Evolutionary conservation across 1,140 invertebrate species (phyloP).

Genomic region (Philotrypesis tridentata): DNA sequence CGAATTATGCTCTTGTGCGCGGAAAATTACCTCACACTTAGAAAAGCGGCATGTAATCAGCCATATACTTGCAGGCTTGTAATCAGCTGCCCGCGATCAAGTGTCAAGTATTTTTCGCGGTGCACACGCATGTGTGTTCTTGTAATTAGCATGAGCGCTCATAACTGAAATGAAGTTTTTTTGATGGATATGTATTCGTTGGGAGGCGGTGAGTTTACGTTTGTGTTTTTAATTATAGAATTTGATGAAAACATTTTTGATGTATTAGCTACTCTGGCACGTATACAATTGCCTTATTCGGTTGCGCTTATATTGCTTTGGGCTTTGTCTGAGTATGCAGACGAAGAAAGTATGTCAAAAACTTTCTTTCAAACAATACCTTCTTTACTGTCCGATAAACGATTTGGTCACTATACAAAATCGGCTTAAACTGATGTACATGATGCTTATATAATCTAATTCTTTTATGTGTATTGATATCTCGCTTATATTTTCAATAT

Average conservation of each 20-base stretch:
- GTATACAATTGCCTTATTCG: too few relatives aligned
- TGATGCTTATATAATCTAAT: too few relatives aligned
- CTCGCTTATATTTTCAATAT: too few relatives aligned
- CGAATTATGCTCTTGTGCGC: conserved; percentile 35
- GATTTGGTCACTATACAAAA: background rate
- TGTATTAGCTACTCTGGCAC: too few relatives aligned
- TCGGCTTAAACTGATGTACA: too few relatives aligned
- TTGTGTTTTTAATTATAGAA: too few relatives aligned
- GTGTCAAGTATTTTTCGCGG: conserved; percentile 7
- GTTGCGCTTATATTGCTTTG: too few relatives aligned
- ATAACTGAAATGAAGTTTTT: background rate
- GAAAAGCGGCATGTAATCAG: conserved; percentile 21
- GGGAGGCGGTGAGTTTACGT: too few relatives aligned
- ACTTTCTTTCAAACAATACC: background rate
- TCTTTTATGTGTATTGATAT: too few relatives aligned
- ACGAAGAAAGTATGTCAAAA: background rate
- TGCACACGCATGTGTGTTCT: background rate
- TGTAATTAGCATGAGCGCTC: conserved; percentile 1
- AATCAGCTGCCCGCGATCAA: background rate
- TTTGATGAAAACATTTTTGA: too few relatives aligned
- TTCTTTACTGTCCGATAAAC: background rate
- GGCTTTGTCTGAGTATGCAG: too few relatives aligned
- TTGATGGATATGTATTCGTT: too few relatives aligned
- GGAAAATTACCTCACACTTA: conserved; percentile 39
- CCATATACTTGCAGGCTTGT: background rate